Percentiles rank a stretch among this genome's conserved stretches.
phyloP scores from a whole-genome alignment of 2,797 vertebrate species.

The Enteromius anoplus region DNA sequence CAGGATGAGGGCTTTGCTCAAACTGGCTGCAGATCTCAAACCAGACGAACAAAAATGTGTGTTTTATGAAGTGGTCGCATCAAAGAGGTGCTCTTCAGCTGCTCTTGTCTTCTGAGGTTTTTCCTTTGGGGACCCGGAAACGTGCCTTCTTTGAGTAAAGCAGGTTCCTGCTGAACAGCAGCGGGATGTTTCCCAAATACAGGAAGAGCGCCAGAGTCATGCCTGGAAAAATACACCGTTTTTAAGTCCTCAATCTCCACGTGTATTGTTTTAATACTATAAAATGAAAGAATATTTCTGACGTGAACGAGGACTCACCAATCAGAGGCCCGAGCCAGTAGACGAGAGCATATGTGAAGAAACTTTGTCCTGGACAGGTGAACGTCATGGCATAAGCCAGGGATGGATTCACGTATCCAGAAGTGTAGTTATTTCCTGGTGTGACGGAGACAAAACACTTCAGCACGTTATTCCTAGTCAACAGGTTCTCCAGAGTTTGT shows the following conservation, averaged over 20 bases:
- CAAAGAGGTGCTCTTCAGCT: neutral
- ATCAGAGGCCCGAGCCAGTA: constrained; percentile 87
- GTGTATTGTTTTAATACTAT: neutral
- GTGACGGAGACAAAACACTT: neutral
- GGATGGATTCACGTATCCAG: constrained; percentile 86
- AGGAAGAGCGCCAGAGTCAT: constrained; percentile 85
- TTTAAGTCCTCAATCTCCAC: neutral
- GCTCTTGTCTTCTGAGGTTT: constrained; percentile 51
- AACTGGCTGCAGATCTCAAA: neutral
- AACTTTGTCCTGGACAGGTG: constrained; percentile 81
- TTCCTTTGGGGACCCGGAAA: constrained; percentile 79
- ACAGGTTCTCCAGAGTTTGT: neutral
- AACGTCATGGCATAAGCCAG: constrained; percentile 85
- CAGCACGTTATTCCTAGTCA: neutral
- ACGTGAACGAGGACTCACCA: constrained; percentile 71
- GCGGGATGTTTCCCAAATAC: constrained; percentile 84
- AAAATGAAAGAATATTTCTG: neutral
- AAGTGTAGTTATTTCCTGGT: constrained; percentile 81
- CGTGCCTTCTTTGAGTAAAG: constrained; percentile 84
- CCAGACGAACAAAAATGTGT: neutral
- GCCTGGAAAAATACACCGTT: constrained; percentile 70
- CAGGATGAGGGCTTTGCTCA: neutral
- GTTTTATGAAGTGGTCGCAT: neutral
- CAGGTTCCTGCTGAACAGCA: constrained; percentile 87
- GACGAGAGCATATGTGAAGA: constrained; percentile 79